A percentile compares a stretch with the other conserved stretches of the same genome.
phyloP scores from a whole-genome alignment of 2,797 vertebrate genomes.

The Sciaenops ocellatus region DNA sequence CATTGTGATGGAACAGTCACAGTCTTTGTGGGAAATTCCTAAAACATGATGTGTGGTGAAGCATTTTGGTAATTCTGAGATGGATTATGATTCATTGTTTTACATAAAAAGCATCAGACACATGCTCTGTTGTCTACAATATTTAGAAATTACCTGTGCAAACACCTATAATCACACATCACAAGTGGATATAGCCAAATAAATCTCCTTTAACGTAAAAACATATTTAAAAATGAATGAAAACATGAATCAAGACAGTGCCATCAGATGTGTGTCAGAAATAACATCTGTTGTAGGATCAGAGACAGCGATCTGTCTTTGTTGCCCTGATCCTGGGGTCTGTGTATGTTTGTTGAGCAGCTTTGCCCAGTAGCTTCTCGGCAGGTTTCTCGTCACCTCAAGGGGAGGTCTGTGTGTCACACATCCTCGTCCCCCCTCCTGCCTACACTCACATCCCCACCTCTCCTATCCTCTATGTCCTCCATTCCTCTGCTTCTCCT shows the following conservation, averaged over 20 bases:
- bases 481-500: conserved; percentile 50
- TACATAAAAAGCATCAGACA: neutral
- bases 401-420: conserved; percentile 79
- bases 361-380: conserved; percentile 74
- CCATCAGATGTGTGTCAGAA: conserved; percentile 41
- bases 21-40: conserved; percentile 7
- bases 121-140: neutral
- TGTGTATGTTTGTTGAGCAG: conserved; percentile 75
- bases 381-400: conserved; percentile 80
- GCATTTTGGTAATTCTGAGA: neutral
- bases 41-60: neutral
- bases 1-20: neutral
- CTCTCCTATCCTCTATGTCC: conserved; percentile 36
- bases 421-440: conserved; percentile 36
- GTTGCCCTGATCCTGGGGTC: conserved; percentile 59
- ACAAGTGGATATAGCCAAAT: neutral
- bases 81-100: neutral
- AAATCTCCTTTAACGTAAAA: neutral
- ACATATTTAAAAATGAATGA: neutral
- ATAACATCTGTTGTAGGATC: conserved; percentile 55
- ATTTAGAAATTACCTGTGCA: neutral
- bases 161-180: neutral
- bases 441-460: conserved; percentile 17
- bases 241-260: conserved; percentile 9
- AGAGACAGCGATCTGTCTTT: conserved; percentile 60